Conservation (phyloP, 2,888 invertebrate species). For the Apamea epomidion region DNA sequence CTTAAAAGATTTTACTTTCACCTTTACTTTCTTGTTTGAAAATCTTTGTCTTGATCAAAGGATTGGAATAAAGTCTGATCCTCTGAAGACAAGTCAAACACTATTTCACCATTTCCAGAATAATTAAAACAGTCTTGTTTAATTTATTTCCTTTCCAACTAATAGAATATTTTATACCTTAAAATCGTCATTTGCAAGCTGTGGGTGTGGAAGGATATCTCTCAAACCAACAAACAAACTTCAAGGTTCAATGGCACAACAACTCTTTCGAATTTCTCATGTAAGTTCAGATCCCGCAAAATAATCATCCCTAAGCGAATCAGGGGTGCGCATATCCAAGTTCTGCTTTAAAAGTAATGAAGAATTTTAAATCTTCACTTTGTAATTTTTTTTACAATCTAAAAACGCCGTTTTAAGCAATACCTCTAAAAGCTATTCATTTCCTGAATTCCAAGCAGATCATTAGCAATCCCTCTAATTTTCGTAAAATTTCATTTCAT, state of each 20-base stretch:
- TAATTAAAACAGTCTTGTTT: conserved; percentile 9
- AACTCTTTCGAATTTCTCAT: not conserved
- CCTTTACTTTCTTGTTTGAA: not conserved
- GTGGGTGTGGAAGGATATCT: not conserved
- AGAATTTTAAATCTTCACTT: not conserved
- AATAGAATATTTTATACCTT: not conserved
- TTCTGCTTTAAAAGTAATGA: conserved; percentile 4
- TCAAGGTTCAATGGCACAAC: not conserved
- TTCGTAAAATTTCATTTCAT: too few relatives aligned
- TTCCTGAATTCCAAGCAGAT: too few relatives aligned
- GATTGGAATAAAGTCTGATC: not conserved
- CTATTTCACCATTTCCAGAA: not conserved
- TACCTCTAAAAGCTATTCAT: too few relatives aligned
- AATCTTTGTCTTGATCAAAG: not conserved
- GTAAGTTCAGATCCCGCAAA: conserved; percentile 21
- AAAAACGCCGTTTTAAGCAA: too few relatives aligned
- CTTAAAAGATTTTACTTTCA: not conserved
- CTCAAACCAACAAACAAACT: conserved; percentile 5
- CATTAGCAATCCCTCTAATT: too few relatives aligned
- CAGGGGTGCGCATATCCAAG: conserved; percentile 25
- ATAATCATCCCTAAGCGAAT: conserved; percentile 28
- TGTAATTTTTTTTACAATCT: not conserved
- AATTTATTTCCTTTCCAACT: not conserved
- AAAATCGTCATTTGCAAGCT: not conserved
- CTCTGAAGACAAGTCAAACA: not conserved